These are phyloP conservation scores for Lagocephalus sceleratus DNA, from an alignment of 2,797 vertebrate species.

Conservation along the genomic window DNA sequence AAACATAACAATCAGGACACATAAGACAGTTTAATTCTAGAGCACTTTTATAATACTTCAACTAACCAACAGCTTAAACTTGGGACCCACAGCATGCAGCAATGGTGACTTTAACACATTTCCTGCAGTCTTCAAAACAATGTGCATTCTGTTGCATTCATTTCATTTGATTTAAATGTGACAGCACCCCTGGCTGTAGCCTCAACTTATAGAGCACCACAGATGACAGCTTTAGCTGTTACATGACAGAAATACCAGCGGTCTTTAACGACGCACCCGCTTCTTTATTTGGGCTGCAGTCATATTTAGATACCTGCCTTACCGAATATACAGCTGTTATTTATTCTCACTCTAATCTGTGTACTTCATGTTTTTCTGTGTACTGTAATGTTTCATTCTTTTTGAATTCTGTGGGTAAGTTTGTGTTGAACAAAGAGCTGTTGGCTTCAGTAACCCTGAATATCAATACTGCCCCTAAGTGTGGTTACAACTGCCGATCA, in stretches of 20 bases:
- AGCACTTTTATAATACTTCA: no score
- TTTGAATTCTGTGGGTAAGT: conserved; percentile 4
- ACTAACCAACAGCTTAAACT: no score
- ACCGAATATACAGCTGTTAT: not conserved
- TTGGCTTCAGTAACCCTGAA: conserved; percentile 42
- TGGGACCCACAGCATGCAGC: no score
- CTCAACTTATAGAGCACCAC: no score
- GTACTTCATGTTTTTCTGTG: not conserved
- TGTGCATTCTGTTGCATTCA: no score
- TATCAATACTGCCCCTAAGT: conserved; percentile 55
- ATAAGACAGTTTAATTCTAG: no score
- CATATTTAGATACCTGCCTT: not conserved
- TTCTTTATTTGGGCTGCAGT: not conserved
- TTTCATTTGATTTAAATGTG: no score
- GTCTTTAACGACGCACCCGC: not conserved
- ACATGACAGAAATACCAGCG: not conserved
- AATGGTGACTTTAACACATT: no score
- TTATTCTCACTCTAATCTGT: not conserved
- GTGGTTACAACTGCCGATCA: conserved; percentile 31
- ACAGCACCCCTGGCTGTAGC: no score
- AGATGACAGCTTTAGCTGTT: not conserved
- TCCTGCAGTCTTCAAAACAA: no score
- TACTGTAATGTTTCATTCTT: not conserved
- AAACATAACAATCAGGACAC: no score
- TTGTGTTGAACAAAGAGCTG: conserved; percentile 38